Evolutionary conservation across 2,797 vertebrate species (phyloP).

Genomic region (Siniperca obscura): DNA sequence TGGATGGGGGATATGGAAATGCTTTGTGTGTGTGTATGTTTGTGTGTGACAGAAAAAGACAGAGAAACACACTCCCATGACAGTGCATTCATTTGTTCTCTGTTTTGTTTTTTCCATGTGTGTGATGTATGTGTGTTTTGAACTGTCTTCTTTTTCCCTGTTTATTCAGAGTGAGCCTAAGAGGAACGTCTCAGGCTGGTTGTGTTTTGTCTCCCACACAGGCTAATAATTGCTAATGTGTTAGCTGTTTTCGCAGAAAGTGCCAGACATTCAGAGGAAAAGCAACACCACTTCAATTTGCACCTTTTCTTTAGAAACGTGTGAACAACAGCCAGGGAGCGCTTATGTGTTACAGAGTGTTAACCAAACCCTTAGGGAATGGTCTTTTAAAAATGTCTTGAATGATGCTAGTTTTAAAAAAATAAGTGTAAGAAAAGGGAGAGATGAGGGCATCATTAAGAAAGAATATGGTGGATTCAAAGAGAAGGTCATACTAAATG

Average conservation of each 20-base stretch:
- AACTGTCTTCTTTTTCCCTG: not conserved
- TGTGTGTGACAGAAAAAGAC: conserved; percentile 6
- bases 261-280: conserved; percentile 71
- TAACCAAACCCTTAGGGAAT: conserved; percentile 49
- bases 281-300: conserved; percentile 72
- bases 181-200: conserved; percentile 27
- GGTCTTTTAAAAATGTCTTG: conserved; percentile 23
- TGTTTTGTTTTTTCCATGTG: not conserved
- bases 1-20: conserved; percentile 9
- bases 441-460: conserved; percentile 38
- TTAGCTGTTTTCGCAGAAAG: conserved; percentile 72
- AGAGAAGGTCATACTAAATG: not conserved
- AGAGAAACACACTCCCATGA: conserved; percentile 9
- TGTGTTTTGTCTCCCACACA: conserved; percentile 50
- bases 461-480: conserved; percentile 14
- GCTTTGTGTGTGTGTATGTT: conserved; percentile 14
- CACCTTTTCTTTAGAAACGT: conserved; percentile 70
- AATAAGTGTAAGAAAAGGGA: conserved; percentile 31
- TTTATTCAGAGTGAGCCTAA: conserved; percentile 16
- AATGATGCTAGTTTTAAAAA: conserved; percentile 18
- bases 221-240: conserved; percentile 81
- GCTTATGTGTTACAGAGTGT: conserved; percentile 53
- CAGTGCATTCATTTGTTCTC: not conserved
- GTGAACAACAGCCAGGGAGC: conserved; percentile 61
- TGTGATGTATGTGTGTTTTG: conserved; percentile 17